phyloP scores from a whole-genome alignment of 2,113 vertebrate species.

The Chunga burmeisteri region DNA sequence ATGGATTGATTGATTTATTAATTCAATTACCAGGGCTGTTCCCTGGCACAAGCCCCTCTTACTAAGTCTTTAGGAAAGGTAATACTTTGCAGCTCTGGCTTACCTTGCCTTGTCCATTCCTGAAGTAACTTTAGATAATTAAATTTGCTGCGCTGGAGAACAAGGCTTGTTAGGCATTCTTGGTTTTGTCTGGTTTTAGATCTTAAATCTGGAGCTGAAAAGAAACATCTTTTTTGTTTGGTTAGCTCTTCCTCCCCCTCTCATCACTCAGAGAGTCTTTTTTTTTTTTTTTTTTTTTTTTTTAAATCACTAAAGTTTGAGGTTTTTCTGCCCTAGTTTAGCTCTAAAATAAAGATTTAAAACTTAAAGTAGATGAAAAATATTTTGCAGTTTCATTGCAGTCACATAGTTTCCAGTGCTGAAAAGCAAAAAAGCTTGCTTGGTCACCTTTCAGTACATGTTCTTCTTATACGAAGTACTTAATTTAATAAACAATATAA shows the following conservation, averaged over 20 bases:
- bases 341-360: not conserved
- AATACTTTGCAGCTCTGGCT: not conserved
- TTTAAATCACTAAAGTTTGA: not conserved
- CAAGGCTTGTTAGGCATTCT: not conserved
- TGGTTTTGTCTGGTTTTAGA: conserved; percentile 9
- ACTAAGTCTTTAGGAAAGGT: not conserved
- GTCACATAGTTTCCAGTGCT: not conserved
- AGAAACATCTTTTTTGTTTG: conserved; percentile 4
- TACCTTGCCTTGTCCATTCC: not conserved
- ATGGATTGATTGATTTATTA: not conserved
- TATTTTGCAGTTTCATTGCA: not conserved
- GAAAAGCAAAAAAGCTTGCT: not conserved
- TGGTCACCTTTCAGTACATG: not conserved
- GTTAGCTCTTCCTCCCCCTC: not conserved
- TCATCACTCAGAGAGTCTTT: not conserved
- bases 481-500: not conserved
- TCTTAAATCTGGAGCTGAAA: conserved; percentile 12
- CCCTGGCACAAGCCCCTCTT: not conserved
- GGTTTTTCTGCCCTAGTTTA: not conserved
- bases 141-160: not conserved
- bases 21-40: not conserved
- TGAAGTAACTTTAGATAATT: conserved; percentile 3
- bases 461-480: not conserved
- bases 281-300: not conserved
- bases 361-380: not conserved